phyloP scores from a whole-genome alignment of 2,888 invertebrate genomes.

The Acronicta leporina region DNA sequence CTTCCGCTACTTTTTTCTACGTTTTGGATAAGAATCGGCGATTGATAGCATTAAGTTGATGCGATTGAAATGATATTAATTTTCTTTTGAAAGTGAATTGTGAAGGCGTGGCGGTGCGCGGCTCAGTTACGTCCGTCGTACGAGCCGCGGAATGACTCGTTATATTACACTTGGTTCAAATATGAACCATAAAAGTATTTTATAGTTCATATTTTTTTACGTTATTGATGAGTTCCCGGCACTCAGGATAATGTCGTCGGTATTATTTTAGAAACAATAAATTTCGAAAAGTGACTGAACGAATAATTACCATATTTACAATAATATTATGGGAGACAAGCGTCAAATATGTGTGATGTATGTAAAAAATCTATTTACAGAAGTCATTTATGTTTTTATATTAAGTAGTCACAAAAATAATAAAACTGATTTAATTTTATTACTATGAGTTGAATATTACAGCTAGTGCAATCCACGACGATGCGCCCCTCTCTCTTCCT shows the following conservation, averaged over 20 bases:
- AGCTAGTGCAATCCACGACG: no score
- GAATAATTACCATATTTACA: background rate
- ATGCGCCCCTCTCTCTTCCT: no score
- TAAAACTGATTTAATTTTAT: no score
- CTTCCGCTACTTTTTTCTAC: background rate
- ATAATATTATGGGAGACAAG: background rate
- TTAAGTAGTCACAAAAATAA: no score
- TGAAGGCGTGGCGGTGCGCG: background rate
- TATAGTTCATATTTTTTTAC: background rate
- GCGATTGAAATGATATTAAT: constrained; percentile 3
- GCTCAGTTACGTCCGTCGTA: background rate
- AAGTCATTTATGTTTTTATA: no score
- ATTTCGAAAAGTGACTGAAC: background rate
- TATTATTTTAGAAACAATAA: background rate
- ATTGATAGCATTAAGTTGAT: constrained; percentile 14
- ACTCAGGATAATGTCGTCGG: background rate
- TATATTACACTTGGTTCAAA: background rate
- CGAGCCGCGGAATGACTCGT: background rate
- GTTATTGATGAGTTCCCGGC: no score
- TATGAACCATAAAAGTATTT: background rate
- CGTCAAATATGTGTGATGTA: no score
- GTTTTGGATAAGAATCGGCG: constrained; percentile 15
- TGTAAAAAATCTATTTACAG: no score
- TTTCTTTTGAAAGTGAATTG: background rate
- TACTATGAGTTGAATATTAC: no score